These are phyloP conservation scores for Anolis apletophallus DNA, from an alignment of 2,797 vertebrate species.

Conservation along the genomic window DNA sequence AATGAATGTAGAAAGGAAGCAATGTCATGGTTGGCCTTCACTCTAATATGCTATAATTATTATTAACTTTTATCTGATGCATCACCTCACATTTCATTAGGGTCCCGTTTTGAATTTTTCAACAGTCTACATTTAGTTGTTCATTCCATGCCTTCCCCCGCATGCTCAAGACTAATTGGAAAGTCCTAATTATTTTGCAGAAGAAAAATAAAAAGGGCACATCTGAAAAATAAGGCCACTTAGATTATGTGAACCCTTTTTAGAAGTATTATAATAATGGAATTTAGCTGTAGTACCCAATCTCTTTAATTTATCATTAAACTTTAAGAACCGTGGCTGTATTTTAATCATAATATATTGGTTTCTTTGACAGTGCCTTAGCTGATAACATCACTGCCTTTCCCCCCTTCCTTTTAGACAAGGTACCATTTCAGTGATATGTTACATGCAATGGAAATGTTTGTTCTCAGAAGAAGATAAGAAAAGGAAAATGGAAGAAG, in stretches of 20 bases:
- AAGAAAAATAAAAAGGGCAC: not conserved
- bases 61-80: conserved; percentile 18
- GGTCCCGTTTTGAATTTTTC: not conserved
- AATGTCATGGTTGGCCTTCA: not conserved
- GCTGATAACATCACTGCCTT: not conserved
- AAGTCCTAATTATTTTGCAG: not conserved
- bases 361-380: conserved; percentile 36
- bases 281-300: conserved; percentile 21
- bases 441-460: not conserved
- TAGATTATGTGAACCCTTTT: conserved; percentile 15
- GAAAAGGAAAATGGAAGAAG: not conserved
- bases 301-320: conserved; percentile 40
- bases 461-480: conserved; percentile 28
- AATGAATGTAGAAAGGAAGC: not conserved
- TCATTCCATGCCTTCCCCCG: not conserved
- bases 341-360: not conserved
- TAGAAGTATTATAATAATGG: not conserved
- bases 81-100: conserved; percentile 17
- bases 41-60: conserved; percentile 22
- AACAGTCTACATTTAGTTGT: conserved; percentile 4
- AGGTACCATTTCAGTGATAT: conserved; percentile 21
- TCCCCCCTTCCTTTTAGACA: not conserved
- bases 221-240: not conserved
- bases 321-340: not conserved
- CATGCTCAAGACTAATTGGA: conserved; percentile 3